Base-by-base conservation (phyloP, 2,888 invertebrate species). In the Nomada ferruginata region DNA sequence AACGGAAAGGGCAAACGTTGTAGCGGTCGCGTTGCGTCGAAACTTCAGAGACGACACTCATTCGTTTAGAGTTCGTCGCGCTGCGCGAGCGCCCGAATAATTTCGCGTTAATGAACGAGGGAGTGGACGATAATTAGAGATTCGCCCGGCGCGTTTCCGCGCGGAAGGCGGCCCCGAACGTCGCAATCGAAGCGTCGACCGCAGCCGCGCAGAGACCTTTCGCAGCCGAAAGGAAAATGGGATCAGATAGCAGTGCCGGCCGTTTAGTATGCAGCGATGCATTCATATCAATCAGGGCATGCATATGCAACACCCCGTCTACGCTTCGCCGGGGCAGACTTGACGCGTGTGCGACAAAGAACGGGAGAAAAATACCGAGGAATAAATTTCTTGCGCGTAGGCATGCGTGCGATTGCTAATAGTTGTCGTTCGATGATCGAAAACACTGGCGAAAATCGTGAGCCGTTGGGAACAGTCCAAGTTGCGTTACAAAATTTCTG, bases 261-360 rank as follows among this genome's bases (percentile, higher is more conserved):
- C 91, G 90, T 91, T 92, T 91, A 90, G 89, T 90, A 93, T 92
- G 92, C 93, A 92, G 87, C 92, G 91, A 91, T 93, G 93, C 93
- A 92, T 93, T 92, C 91, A 91, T 93, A 93, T 92, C 93, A 92
- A 93, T 93, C 90, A 91, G 76, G 82, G 87, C 91, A 92, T 92
- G 92, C 91, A 92, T 93, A 92, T 92, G 90, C 91, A 91, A 91
- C 86, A 87, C 77, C 68, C 75, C 71, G 76, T 77, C 79, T 79
- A 83, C 80, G 85, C 81, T 76, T 81, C 80, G 77, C 82, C 74
- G 75, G 76, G 63, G 64, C 68, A 63, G 82, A 68, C 79, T 72
- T 29, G 66, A 59, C 76, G 80, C 74, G 79, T 63, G 85, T 71
- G 85, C 71, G 73, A 61, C 72, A 64, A 65, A 73, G 70, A 72